phyloP scores from a whole-genome alignment of 1,140 invertebrate genomes.

The Orius insidiosus region DNA sequence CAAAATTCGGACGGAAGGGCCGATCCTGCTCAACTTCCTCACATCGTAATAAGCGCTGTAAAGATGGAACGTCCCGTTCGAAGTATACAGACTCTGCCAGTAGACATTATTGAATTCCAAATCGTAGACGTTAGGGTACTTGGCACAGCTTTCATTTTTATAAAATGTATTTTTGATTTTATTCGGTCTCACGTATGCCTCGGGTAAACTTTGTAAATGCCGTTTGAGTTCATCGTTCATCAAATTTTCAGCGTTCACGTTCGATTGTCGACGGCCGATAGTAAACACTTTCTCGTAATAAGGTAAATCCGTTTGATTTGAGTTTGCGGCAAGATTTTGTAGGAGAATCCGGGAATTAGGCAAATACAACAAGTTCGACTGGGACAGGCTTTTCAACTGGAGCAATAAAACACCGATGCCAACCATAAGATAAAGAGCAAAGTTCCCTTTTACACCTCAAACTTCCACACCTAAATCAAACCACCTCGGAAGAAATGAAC shows the following conservation, averaged over 20 bases:
- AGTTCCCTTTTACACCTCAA: too few species aligned
- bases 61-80: slow-evolving; percentile 66
- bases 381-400: slow-evolving; percentile 15
- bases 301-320: slow-evolving; percentile 6
- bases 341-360: slow-evolving; percentile 2
- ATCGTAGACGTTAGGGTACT: slow-evolving; percentile 70
- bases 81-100: slow-evolving; percentile 65
- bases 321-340: slow-evolving; percentile 4
- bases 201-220: slow-evolving; percentile 57
- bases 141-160: slow-evolving; percentile 55
- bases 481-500: too few species aligned
- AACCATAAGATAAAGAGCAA: slow-evolving; percentile 21
- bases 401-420: slow-evolving; percentile 16
- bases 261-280: slow-evolving; percentile 45
- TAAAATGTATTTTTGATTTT: slow-evolving; percentile 49
- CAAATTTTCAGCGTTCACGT: slow-evolving; percentile 51
- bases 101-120: slow-evolving; percentile 83
- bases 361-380: slow-evolving; percentile 7
- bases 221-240: slow-evolving; percentile 57
- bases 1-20: slow-evolving; percentile 66
- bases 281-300: slow-evolving; percentile 23
- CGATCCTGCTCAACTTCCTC: slow-evolving; percentile 51
- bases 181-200: slow-evolving; percentile 65
- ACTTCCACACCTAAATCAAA: too few species aligned
- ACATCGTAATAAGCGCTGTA: slow-evolving; percentile 81